These are phyloP conservation scores for Encarsia formosa DNA, from an alignment of 2,888 invertebrate genomes.

Conservation along the genomic window DNA sequence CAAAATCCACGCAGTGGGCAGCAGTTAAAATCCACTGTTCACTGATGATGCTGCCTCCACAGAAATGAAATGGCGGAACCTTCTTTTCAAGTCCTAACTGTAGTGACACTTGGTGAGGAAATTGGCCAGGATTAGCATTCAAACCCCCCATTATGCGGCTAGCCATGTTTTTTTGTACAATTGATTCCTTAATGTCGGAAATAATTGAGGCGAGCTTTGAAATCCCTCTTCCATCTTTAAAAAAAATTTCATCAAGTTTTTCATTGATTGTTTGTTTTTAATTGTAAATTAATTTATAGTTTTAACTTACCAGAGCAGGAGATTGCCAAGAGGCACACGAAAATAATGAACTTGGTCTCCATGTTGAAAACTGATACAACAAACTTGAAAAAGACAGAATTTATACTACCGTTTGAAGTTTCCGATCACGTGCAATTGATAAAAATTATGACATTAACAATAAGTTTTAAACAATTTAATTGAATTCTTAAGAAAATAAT, in stretches of 20 bases:
- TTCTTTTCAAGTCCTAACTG: not conserved
- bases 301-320: not conserved
- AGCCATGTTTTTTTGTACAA: too few relatives aligned
- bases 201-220: too few relatives aligned
- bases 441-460: too few relatives aligned
- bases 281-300: not conserved
- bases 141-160: slow-evolving; percentile 3
- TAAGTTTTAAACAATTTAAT: too few relatives aligned
- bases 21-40: slow-evolving; percentile 27
- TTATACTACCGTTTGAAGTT: too few relatives aligned
- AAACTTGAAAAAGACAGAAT: too few relatives aligned
- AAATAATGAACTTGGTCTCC: not conserved
- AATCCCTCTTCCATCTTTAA: too few relatives aligned
- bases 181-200: too few relatives aligned
- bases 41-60: slow-evolving; percentile 13
- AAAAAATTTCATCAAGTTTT: too few relatives aligned
- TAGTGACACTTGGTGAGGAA: slow-evolving; percentile 13
- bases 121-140: slow-evolving; percentile 10
- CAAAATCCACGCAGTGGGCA: slow-evolving; percentile 10
- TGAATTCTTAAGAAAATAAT: too few relatives aligned
- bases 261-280: too few relatives aligned
- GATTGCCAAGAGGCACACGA: not conserved
- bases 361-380: not conserved
- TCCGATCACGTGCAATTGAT: too few relatives aligned
- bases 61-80: not conserved